Conservation (phyloP, 2,113 vertebrate species). For the Solea senegalensis region DNA sequence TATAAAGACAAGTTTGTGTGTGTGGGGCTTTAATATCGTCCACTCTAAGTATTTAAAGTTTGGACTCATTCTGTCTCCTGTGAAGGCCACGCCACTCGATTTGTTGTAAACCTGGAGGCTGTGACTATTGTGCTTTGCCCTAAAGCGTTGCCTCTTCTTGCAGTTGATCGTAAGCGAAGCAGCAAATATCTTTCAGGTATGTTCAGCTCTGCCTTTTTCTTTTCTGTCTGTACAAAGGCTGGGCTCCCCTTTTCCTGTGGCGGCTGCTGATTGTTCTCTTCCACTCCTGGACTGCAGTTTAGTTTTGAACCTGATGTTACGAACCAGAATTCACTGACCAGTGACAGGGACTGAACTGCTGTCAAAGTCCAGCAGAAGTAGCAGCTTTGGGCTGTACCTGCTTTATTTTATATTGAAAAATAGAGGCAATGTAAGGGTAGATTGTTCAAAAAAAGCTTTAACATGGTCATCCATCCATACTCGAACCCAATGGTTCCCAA, state of each 20-base stretch:
- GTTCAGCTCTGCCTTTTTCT: slow-evolving; percentile 59
- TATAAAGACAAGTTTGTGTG: neutral
- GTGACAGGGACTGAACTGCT: slow-evolving; percentile 55
- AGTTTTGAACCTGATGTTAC: slow-evolving; percentile 24
- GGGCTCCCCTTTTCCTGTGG: slow-evolving; percentile 52
- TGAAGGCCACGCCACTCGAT: slow-evolving; percentile 29
- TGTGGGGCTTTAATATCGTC: neutral
- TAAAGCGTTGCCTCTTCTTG: slow-evolving; percentile 80
- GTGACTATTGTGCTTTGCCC: slow-evolving; percentile 58
- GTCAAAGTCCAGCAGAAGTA: slow-evolving; percentile 39
- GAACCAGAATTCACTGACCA: slow-evolving; percentile 16
- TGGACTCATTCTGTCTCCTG: slow-evolving; percentile 39
- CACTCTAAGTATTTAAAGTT: slow-evolving; percentile 10
- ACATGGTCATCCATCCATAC: neutral
- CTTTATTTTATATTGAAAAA: neutral
- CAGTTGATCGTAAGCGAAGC: slow-evolving; percentile 77
- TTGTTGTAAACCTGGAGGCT: slow-evolving; percentile 51
- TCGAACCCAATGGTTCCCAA: too few species aligned
- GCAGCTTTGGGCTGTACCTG: slow-evolving; percentile 50
- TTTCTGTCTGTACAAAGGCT: slow-evolving; percentile 50
- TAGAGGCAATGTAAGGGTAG: too few species aligned
- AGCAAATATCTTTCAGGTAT: slow-evolving; percentile 81
- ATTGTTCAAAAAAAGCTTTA: too few species aligned
- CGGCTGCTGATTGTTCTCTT: slow-evolving; percentile 59
- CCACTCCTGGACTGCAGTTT: slow-evolving; percentile 59